A percentile compares a stretch with the other conserved stretches of the same genome.
phyloP scores from a whole-genome alignment of 2,797 vertebrate species.

The Heteromormyrus szaboi region DNA sequence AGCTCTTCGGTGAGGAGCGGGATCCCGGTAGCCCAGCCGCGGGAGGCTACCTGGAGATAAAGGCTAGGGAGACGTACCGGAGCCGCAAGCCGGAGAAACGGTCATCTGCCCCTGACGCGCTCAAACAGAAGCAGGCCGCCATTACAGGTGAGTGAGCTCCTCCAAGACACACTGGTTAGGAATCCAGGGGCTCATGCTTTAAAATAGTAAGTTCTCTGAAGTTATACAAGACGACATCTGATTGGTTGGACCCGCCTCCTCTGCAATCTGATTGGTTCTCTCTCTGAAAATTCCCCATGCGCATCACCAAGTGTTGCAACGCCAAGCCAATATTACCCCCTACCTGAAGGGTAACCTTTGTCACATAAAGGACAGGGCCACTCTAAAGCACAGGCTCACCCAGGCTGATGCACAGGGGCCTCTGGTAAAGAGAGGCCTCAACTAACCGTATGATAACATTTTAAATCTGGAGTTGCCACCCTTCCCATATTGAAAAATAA shows the following conservation, averaged over 20 bases:
- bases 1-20: not conserved
- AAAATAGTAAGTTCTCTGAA: not conserved
- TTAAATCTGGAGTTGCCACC: not conserved
- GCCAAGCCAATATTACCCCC: not conserved
- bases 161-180: not conserved
- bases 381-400: not conserved
- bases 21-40: constrained; percentile 18
- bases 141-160: constrained; percentile 59
- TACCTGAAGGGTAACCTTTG: not conserved
- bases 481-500: not conserved
- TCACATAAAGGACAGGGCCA: not conserved
- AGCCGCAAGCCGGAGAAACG: constrained; percentile 30
- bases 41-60: constrained; percentile 54
- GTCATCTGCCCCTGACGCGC: not conserved
- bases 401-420: not conserved
- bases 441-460: not conserved
- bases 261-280: not conserved
- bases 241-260: not conserved
- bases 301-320: not conserved
- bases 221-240: not conserved
- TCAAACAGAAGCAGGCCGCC: constrained; percentile 54
- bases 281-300: not conserved
- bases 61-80: constrained; percentile 44
- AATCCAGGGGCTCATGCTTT: not conserved
- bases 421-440: not conserved